These are phyloP conservation scores for Scotopteryx bipunctaria DNA, from an alignment of 2,888 invertebrate species.

Conservation along the genomic window DNA sequence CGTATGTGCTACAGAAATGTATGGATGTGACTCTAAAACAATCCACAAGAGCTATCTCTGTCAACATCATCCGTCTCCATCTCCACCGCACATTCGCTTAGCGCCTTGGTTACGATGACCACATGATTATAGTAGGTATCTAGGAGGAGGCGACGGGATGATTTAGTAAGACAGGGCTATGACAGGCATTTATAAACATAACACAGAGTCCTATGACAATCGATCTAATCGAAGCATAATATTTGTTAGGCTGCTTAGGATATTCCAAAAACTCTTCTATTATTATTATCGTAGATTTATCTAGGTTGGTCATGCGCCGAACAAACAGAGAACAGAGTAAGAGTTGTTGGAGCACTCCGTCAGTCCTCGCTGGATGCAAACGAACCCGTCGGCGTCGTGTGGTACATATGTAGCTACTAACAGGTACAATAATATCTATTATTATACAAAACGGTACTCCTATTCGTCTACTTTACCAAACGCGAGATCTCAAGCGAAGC, in stretches of 20 bases:
- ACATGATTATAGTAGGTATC: not conserved
- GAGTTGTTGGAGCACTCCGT: not conserved
- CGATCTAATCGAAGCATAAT: not conserved
- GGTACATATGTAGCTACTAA: too few relatives aligned
- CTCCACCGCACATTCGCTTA: too few relatives aligned
- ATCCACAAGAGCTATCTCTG: too few relatives aligned
- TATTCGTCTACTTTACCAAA: slow-evolving; percentile 10
- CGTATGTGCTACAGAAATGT: too few relatives aligned
- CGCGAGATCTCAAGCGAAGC: slow-evolving; percentile 48
- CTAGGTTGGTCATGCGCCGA: not conserved
- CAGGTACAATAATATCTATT: not conserved
- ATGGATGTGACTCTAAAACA: too few relatives aligned
- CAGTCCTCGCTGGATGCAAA: not conserved
- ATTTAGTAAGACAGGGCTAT: not conserved
- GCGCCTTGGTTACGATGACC: not conserved
- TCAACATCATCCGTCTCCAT: not conserved
- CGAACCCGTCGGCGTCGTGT: too few relatives aligned
- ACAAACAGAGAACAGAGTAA: not conserved
- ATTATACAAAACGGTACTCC: slow-evolving; percentile 4
- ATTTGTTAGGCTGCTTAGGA: not conserved
- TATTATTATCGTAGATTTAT: not conserved
- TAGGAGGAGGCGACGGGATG: not conserved
- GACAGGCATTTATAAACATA: not conserved
- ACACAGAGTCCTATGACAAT: not conserved
- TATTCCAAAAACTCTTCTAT: not conserved